These are phyloP conservation scores for Leucoraja erinaceus DNA, from an alignment of 2,113 vertebrate species.

Conservation along the genomic window DNA sequence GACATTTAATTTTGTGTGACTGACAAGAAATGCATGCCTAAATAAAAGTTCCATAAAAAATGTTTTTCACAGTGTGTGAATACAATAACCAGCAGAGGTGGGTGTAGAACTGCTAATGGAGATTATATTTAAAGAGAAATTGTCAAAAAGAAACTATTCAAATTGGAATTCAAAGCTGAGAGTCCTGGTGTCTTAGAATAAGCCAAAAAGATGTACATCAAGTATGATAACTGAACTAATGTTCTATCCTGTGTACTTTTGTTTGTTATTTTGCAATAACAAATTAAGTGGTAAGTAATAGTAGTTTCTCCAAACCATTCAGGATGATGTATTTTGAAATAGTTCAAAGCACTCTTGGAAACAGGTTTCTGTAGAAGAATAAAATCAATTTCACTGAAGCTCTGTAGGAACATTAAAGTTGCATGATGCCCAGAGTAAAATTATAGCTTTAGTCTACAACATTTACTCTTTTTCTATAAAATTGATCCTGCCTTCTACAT, in stretches of 20 bases:
- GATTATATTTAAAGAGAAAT: neutral
- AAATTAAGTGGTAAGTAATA: neutral
- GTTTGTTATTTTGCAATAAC: neutral
- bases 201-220: neutral
- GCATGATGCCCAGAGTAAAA: neutral
- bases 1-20: neutral
- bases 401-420: neutral
- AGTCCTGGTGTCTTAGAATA: neutral
- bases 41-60: neutral
- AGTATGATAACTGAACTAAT: neutral
- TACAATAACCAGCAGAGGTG: neutral
- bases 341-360: neutral
- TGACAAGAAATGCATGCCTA: neutral
- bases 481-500: neutral
- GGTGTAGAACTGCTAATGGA: neutral
- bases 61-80: conserved; percentile 2
- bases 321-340: neutral
- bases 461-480: neutral
- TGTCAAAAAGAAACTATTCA: neutral
- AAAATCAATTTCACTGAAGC: neutral
- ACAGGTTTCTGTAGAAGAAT: neutral
- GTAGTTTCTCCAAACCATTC: neutral
- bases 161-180: neutral
- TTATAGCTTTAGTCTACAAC: neutral
- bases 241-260: neutral